Base-by-base conservation (phyloP, 2,113 vertebrate species). In the Grammomys dolichurus region DNA sequence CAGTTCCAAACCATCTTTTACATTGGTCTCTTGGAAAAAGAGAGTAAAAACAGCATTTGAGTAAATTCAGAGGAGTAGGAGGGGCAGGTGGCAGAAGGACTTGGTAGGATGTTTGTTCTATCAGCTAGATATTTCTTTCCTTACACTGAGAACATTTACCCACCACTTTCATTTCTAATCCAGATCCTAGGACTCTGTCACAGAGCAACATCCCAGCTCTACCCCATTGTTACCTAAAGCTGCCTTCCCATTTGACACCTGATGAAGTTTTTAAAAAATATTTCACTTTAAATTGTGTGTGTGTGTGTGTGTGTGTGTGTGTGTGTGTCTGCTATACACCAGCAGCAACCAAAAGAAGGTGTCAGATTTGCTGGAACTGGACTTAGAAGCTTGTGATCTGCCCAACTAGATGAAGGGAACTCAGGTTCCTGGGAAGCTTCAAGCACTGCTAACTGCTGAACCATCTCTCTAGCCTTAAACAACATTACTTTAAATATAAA, bases 241-340 rank as follows among this genome's bases (percentile, higher is more conserved):
- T 94, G 54, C 36, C 31, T 95, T 95, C 63, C 26, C 60, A 28
- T 80, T 92, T 84, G 70, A 36, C 63, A 85, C 6, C 84, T n/a
- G 40, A 77, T 3, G 82, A 67, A 19, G 12, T 91, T 91, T 87
- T 76, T 36, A 80, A 36, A 36, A 56, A 22, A 36, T 36, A 36
- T 56, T 36, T 81, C 20, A 81, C n/a, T 81, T 58, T 81, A 56
- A 81, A n/a, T n/a, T 40, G 17, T 60, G n/a, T 26, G 51, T 58
- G 17, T 58, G 17, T 81, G 33, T 81, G 31, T 46, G 19, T 56
- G 33, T 81, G 51, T 36, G 19, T 31, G 54, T 81, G 31, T 36
- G 78, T 58, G 20, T n/a, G 80, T 80, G 36, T n/a, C 48, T 51
- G 48, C 48, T 7, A 51, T 51, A 51, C 9, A 51, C 48, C 48